phyloP scores from a whole-genome alignment of 2,888 invertebrate species.

The Dyspetes luteomarginatus region DNA sequence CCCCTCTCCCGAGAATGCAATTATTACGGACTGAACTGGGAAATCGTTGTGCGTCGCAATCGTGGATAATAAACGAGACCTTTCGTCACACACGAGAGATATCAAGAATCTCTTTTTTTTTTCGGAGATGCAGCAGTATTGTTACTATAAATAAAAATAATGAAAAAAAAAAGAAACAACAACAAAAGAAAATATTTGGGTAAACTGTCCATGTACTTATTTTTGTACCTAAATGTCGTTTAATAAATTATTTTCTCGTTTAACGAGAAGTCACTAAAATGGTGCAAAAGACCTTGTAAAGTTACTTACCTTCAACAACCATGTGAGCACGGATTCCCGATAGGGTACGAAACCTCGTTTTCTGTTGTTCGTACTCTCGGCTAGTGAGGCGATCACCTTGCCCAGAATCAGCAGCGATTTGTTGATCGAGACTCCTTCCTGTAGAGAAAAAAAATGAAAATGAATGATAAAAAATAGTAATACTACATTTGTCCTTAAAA shows the following conservation, averaged over 20 bases:
- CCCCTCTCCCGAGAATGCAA: background rate
- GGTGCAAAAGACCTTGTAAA: constrained; percentile 27
- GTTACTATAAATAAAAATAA: too few species aligned
- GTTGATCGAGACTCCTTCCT: constrained; percentile 90
- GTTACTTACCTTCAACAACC: constrained; percentile 88
- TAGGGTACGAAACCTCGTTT: constrained; percentile 89
- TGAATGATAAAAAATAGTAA: background rate
- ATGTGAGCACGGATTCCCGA: constrained; percentile 91
- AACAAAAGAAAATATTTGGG: too few species aligned
- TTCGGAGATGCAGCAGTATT: background rate
- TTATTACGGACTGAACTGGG: background rate
- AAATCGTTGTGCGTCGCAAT: constrained; percentile 1
- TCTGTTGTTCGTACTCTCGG: constrained; percentile 85
- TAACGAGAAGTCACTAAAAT: background rate
- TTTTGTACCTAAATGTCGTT: constrained; percentile 46
- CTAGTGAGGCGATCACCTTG: constrained; percentile 91
- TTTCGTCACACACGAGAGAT: background rate
- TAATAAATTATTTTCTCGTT: constrained; percentile 56
- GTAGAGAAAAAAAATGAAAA: constrained; percentile 63
- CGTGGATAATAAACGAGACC: constrained; percentile 1
- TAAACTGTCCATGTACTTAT: too few species aligned
- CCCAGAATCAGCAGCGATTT: constrained; percentile 91
- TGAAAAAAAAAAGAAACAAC: too few species aligned
- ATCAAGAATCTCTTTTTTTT: background rate
- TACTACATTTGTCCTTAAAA: background rate